Evolutionary conservation across 2,888 invertebrate genomes (phyloP).

Genomic region (Asteroscopus sphinx): DNA sequence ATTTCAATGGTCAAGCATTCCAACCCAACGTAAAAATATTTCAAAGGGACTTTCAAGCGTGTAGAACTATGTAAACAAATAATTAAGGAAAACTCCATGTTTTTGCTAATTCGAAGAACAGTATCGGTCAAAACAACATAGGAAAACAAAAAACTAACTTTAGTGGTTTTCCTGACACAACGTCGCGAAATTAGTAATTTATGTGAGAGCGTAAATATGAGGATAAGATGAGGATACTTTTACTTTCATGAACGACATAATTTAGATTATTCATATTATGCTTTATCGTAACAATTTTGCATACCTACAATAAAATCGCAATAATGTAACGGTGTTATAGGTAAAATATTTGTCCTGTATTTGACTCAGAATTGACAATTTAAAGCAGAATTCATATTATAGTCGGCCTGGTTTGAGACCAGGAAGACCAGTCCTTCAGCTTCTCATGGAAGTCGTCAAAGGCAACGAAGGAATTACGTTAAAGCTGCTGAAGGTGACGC

Average conservation of each 20-base stretch:
- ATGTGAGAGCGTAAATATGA: too few species aligned
- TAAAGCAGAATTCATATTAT: too few species aligned
- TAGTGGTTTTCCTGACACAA: conserved; percentile 2
- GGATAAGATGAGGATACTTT: too few species aligned
- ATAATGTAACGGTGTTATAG: too few species aligned
- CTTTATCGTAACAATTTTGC: too few species aligned
- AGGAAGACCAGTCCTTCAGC: not conserved
- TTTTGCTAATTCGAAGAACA: conserved; percentile 18
- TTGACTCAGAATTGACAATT: too few species aligned
- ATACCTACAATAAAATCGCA: too few species aligned
- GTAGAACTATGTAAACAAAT: conserved; percentile 16
- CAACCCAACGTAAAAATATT: not conserved
- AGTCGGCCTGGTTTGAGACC: too few species aligned
- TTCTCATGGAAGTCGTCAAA: not conserved
- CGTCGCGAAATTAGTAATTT: not conserved
- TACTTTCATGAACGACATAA: too few species aligned
- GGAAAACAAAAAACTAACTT: not conserved
- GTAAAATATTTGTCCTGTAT: too few species aligned
- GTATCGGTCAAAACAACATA: conserved; percentile 3
- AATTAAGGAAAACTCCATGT: conserved; percentile 16
- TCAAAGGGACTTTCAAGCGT: conserved; percentile 6
- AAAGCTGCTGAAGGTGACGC: not conserved
- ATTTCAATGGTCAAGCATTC: not conserved
- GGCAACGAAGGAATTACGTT: not conserved
- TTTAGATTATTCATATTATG: too few species aligned